Conservation (phyloP, 2,888 invertebrate genomes). For the Diogma glabrata region DNA sequence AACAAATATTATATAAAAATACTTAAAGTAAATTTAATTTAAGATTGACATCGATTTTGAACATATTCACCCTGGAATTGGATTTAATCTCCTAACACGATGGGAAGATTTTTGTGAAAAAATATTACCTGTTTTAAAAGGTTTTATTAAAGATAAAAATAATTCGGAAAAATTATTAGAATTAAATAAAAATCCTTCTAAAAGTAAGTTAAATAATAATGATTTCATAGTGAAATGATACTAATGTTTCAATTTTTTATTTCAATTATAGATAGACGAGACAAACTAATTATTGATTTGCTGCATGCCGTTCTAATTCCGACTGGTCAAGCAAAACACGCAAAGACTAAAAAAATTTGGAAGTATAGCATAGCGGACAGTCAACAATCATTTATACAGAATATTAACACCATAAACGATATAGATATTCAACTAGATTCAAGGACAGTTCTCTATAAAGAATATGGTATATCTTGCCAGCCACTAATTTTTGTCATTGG, state of each 20-base stretch:
- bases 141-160: too few species aligned
- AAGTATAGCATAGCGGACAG: not conserved
- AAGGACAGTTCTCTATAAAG: not conserved
- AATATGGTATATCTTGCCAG: not conserved
- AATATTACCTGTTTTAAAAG: too few species aligned
- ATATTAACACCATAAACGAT: not conserved
- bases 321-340: not conserved
- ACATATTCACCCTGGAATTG: not conserved
- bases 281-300: not conserved
- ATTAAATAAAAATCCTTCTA: too few species aligned
- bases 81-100: not conserved
- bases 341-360: not conserved
- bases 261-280: too few species aligned
- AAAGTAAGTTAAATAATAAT: too few species aligned
- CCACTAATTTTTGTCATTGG: not conserved
- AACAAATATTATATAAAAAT: too few species aligned
- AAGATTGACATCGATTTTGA: not conserved
- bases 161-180: too few species aligned
- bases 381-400: not conserved
- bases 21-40: too few species aligned
- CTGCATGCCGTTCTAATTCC: not conserved
- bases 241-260: too few species aligned
- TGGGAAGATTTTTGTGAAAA: too few species aligned
- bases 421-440: not conserved
- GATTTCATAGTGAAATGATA: too few species aligned